Evolutionary conservation across 2,888 invertebrate species (phyloP), one percentile per base, ranked within the genome.

Genomic region (Drosophila longiperda): DNA sequence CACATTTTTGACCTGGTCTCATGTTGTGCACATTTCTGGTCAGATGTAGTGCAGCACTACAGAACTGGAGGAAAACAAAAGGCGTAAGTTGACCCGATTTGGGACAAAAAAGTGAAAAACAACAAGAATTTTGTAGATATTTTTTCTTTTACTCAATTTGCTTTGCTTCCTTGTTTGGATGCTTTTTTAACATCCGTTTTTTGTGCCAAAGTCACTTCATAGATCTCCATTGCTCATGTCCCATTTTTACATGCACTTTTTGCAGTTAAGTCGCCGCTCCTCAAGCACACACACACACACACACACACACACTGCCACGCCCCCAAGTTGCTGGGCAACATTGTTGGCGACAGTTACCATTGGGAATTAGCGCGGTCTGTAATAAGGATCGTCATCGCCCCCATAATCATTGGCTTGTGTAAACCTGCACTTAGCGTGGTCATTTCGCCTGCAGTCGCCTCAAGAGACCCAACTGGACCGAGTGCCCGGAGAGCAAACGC

Each of bases 361-460:
- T 77, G 87, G 89, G 90, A 88, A 90, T 87, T 87, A 89, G 89
- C 90, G 90, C 67, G 83, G 89, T 87, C 83, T 88, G 78, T 88
- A 89, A 88, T 88, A 88, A 88, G 87, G 88, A 89, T 87, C 80
- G 76, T 62, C 83, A 71, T 73, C 82, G 72, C 89, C 84, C 78
- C 78, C 80, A 86, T 89, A 89, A 87, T 87, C 89, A 90, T 88
- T 90, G 87, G 90, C 87, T 84, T 88, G 89, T 83, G 90, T 90
- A 87, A 90, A 89, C 90, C 87, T 87, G 90, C 90, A 90, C 90
- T 90, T 90, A 91, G 80, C 82, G 83, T 89, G 90, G 89, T 90
- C 91, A 91, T 90, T 90, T 83, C 79, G 80, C 78, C 73, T 77
- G 68, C 78, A 71, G 63, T 74, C 29, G 54, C 45, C 61, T 54